A percentile compares a stretch with the other conserved stretches of the same genome.
Evolutionary conservation across 2,797 vertebrate genomes (phyloP).

Genomic region (Hybognathus amarus): DNA sequence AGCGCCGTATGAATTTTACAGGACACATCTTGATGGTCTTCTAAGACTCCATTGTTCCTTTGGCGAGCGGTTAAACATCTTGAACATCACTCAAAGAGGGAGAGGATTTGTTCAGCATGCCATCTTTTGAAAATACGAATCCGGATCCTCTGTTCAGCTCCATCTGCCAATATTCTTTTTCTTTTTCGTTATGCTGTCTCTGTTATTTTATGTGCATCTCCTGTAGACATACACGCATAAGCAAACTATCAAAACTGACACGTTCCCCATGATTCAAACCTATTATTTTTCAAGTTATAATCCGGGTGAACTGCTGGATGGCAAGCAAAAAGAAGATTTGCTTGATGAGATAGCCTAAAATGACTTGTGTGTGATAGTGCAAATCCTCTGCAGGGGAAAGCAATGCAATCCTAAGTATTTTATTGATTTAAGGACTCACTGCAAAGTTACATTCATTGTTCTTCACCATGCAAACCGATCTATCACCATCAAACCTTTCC

Average conservation of each 20-base stretch:
- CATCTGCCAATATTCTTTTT: conserved; percentile 21
- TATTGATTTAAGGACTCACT: conserved; percentile 54
- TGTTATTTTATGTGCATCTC: not conserved
- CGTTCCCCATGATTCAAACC: conserved; percentile 22
- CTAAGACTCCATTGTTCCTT: conserved; percentile 35
- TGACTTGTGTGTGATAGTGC: conserved; percentile 25
- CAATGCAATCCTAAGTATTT: conserved; percentile 47
- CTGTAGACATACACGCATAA: conserved; percentile 15
- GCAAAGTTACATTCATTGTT: conserved; percentile 56
- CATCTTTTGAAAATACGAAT: conserved; percentile 50
- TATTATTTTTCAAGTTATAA: conserved; percentile 31
- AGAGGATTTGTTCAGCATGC: not conserved
- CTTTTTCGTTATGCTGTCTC: conserved; percentile 21
- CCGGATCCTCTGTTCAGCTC: conserved; percentile 25
- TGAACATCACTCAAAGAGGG: conserved; percentile 25
- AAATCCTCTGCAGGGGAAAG: conserved; percentile 43
- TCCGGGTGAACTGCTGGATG: not conserved
- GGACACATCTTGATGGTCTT: conserved; percentile 13
- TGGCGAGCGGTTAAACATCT: conserved; percentile 25
- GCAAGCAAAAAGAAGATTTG: conserved; percentile 46
- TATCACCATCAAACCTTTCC: conserved; percentile 32
- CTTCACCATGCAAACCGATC: conserved; percentile 48
- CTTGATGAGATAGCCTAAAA: conserved; percentile 50
- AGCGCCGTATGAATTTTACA: conserved; percentile 42
- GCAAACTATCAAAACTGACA: conserved; percentile 30